Conservation (phyloP, 2,113 vertebrate genomes). For the Oryzias celebensis region DNA sequence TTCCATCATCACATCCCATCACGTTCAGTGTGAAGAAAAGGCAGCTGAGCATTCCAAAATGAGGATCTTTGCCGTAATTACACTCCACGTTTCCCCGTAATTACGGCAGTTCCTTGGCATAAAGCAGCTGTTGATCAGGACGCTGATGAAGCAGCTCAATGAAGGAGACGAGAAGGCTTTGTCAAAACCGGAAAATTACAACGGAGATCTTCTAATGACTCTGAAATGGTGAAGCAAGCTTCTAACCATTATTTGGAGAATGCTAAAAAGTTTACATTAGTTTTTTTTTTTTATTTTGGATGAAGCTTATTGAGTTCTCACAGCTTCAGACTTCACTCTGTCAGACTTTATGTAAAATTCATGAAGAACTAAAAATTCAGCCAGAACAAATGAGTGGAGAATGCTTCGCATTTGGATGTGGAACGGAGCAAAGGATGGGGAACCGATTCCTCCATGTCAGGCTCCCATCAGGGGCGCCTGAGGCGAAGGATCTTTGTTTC, state of each 20-base stretch:
- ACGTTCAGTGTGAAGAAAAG: slow-evolving; percentile 17
- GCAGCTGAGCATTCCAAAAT: slow-evolving; percentile 31
- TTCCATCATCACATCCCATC: not conserved
- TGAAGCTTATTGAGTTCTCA: slow-evolving; percentile 8
- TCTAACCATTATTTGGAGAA: slow-evolving; percentile 48
- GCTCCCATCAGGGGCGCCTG: slow-evolving; percentile 28
- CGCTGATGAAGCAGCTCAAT: slow-evolving; percentile 49
- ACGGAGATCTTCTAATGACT: slow-evolving; percentile 57
- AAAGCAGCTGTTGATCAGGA: slow-evolving; percentile 38
- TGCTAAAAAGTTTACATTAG: slow-evolving; percentile 32
- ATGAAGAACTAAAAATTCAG: not conserved
- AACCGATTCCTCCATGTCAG: slow-evolving; percentile 17
- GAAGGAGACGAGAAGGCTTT: slow-evolving; percentile 48
- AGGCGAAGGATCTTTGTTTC: slow-evolving; percentile 43
- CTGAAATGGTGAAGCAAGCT: slow-evolving; percentile 49
- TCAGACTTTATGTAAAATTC: not conserved
- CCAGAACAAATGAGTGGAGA: slow-evolving; percentile 1
- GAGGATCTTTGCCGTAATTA: slow-evolving; percentile 54
- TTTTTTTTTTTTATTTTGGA: slow-evolving; percentile 1
- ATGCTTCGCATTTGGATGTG: not conserved
- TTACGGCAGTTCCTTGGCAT: slow-evolving; percentile 41
- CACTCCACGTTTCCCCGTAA: slow-evolving; percentile 44
- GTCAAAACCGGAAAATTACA: slow-evolving; percentile 63
- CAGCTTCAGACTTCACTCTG: not conserved
- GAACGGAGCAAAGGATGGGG: slow-evolving; percentile 15